A percentile compares a stretch with the other conserved stretches of the same genome.
phyloP scores from a whole-genome alignment of 2,797 vertebrate species.

The Gadopsis marmoratus region DNA sequence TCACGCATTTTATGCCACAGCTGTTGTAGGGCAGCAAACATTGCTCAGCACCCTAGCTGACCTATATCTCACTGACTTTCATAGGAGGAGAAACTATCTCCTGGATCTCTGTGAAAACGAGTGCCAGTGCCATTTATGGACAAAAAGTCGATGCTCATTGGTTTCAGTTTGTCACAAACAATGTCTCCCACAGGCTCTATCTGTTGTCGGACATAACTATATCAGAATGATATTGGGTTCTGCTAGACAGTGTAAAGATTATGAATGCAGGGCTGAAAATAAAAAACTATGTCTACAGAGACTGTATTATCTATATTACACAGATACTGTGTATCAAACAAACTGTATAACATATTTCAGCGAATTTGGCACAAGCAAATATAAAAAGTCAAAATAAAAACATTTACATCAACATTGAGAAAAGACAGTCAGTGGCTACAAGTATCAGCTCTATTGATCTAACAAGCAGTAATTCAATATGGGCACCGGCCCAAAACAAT shows the following conservation, averaged over 20 bases:
- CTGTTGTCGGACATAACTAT: conserved; percentile 23
- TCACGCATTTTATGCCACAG: conserved; percentile 11
- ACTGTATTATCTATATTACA: background rate
- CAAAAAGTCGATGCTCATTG: conserved; percentile 14
- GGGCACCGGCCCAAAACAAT: conserved; percentile 34
- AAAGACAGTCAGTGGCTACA: conserved; percentile 20
- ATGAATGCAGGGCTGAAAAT: conserved; percentile 6
- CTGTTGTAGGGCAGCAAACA: background rate
- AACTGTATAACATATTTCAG: conserved; percentile 5
- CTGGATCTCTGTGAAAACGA: conserved; percentile 19
- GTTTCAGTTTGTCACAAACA: conserved; percentile 22
- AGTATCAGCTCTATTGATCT: conserved; percentile 34
- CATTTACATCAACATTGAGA: background rate
- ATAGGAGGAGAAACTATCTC: background rate
- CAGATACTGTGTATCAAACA: background rate
- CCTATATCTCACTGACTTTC: conserved; percentile 9
- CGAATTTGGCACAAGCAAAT: background rate
- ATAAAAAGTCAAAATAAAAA: conserved; percentile 17
- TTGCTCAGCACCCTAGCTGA: conserved; percentile 24
- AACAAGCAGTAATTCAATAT: conserved; percentile 37
- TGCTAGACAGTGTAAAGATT: background rate
- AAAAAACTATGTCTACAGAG: conserved; percentile 9
- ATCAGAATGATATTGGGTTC: conserved; percentile 14
- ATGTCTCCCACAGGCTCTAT: conserved; percentile 22
- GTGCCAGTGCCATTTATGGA: conserved; percentile 23